These are phyloP conservation scores for Apeltes quadracus DNA, from an alignment of 2,113 vertebrate genomes.

Conservation along the genomic window DNA sequence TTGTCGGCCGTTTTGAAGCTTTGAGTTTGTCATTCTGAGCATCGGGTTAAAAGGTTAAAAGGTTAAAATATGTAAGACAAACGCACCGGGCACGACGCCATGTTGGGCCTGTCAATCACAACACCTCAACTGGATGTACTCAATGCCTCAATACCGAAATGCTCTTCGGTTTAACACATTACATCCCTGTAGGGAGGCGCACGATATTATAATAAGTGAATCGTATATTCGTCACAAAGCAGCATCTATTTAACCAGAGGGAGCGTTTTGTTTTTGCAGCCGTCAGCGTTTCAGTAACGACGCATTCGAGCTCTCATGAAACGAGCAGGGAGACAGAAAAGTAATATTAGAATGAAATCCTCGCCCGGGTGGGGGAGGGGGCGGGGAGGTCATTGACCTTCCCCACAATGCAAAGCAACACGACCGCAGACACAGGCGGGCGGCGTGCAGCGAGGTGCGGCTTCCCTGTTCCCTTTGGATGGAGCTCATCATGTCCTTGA, in stretches of 20 bases:
- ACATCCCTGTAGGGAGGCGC: neutral
- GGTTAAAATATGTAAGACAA: too few species aligned
- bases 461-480: neutral
- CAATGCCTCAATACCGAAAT: too few species aligned
- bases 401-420: neutral
- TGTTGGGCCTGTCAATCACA: too few species aligned
- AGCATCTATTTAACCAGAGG: neutral
- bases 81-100: too few species aligned
- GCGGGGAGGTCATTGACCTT: neutral
- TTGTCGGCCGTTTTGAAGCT: too few species aligned
- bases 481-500: conserved; percentile 28
- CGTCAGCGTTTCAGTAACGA: conserved; percentile 42
- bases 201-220: conserved; percentile 9
- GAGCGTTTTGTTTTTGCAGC: conserved; percentile 5
- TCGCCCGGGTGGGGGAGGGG: neutral
- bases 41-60: too few species aligned
- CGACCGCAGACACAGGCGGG: too few species aligned
- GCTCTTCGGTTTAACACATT: neutral
- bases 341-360: conserved; percentile 25
- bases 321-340: neutral
- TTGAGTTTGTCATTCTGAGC: too few species aligned
- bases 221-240: conserved; percentile 2
- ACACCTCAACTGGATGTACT: too few species aligned
- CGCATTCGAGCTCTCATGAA: conserved; percentile 10
- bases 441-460: conserved; percentile 21